Evolutionary conservation across 2,888 invertebrate genomes (phyloP).

Genomic region (Halocaridina rubra): DNA sequence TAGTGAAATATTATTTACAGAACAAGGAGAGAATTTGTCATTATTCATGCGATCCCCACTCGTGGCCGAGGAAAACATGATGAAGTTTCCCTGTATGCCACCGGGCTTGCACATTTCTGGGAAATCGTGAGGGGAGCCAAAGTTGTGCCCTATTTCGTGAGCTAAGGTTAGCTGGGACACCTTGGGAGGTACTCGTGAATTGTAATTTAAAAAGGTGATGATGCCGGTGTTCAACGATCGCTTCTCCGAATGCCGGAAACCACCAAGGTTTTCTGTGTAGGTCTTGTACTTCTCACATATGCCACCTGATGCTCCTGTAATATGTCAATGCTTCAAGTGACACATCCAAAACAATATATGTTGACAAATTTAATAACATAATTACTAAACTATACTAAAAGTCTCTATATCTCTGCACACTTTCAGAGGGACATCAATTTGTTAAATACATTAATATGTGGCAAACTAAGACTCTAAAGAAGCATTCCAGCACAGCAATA

Average conservation of each 20-base stretch:
- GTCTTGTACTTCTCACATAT: slow-evolving; percentile 98
- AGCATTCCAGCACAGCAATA: too few species aligned
- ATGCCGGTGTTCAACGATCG: slow-evolving; percentile 97
- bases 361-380: too few species aligned
- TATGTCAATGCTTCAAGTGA: too few species aligned
- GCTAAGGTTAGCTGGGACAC: slow-evolving; percentile 97
- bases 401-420: too few species aligned
- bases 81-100: slow-evolving; percentile 94
- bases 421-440: too few species aligned
- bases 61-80: slow-evolving; percentile 99
- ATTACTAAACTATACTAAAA: too few species aligned
- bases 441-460: too few species aligned
- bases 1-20: slow-evolving; percentile 92
- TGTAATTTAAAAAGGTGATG: slow-evolving; percentile 98
- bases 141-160: slow-evolving; percentile 97
- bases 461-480: too few species aligned
- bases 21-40: slow-evolving; percentile 95
- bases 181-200: slow-evolving; percentile 94
- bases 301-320: slow-evolving; percentile 93
- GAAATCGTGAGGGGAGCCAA: slow-evolving; percentile 82
- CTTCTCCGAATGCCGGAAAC: slow-evolving; percentile 93
- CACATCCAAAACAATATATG: too few species aligned
- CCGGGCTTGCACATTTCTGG: slow-evolving; percentile 64
- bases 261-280: slow-evolving; percentile 94
- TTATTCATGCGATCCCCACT: slow-evolving; percentile 98